A percentile compares a stretch with the other conserved stretches of the same genome.
phyloP scores from a whole-genome alignment of 2,797 vertebrate genomes.

The Fistularia commersonii region DNA sequence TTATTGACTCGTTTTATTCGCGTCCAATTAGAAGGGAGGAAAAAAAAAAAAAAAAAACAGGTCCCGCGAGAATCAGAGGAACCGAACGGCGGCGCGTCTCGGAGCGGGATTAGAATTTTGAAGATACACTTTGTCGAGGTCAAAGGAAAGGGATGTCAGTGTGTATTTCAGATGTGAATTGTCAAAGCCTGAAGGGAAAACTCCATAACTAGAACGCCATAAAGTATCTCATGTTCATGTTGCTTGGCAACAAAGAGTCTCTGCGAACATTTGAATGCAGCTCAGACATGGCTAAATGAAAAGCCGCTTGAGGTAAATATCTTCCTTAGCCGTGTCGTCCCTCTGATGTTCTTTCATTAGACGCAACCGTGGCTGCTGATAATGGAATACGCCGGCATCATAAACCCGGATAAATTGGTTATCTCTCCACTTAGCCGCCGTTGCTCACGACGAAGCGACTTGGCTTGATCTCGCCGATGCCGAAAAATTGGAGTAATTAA shows the following conservation, averaged over 20 bases:
- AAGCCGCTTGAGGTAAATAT: conserved; percentile 69
- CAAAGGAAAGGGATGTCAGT: conserved; percentile 41
- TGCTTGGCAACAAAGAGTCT: conserved; percentile 78
- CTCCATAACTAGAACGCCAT: conserved; percentile 58
- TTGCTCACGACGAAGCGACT: conserved; percentile 35
- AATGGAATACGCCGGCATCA: conserved; percentile 38
- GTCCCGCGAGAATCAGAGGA: conserved; percentile 19
- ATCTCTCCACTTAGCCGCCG: conserved; percentile 40
- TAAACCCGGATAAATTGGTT: conserved; percentile 39
- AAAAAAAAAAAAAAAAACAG: conserved; percentile 3
- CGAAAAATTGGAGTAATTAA: conserved; percentile 5
- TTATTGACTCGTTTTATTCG: conserved; percentile 18
- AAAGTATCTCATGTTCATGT: conserved; percentile 66
- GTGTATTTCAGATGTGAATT: conserved; percentile 50
- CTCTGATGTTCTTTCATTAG: conserved; percentile 63
- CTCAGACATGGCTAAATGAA: conserved; percentile 66
- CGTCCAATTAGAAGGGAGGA: conserved; percentile 19
- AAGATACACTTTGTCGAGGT: conserved; percentile 51
- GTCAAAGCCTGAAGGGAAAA: conserved; percentile 56
- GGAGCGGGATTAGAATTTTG: conserved; percentile 38
- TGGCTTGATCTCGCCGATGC: conserved; percentile 35
- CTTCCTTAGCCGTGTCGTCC: conserved; percentile 50
- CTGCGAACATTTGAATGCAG: conserved; percentile 71
- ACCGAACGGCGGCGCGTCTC: conserved; percentile 24
- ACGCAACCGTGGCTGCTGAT: conserved; percentile 35